Evolutionary conservation across 1,140 invertebrate species (phyloP), one percentile per base, ranked within the genome.

Genomic region (Aphelinus atriplicis): DNA sequence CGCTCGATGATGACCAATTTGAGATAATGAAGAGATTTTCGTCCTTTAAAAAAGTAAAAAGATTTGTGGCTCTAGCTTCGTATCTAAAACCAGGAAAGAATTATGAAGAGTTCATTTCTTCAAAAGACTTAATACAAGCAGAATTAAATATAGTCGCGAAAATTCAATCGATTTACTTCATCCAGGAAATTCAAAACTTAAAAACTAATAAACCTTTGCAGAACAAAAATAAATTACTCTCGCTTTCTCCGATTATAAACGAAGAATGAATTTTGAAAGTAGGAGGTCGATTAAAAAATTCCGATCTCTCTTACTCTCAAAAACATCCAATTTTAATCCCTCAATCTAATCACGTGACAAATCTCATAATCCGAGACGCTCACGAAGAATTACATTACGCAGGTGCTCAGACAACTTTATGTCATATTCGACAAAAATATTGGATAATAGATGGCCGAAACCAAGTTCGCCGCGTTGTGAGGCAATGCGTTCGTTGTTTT

Each of bases 311-410:
- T 3, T 72, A 81, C 70, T 72, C 80, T 45, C 66, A 76, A 55
- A 83, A 82, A 65, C 80, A 85, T 78, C 85, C 85, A 2, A 82
- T 86, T 10, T 62, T 88, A 51, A 73, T 88, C 45, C 82, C 82
- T 6, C 47, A 10, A 7, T 72, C 75, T 10, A 56, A 79, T 77
- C 64, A 76, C 42, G 71, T 81, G 2, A 77, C 78, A 0, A 71
- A 72, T 9, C 67, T 81, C 57, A 73, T 79, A 26, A 76, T 79
- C 5, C 6, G 46, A 0, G 42, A 73, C 1, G 7, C 26, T 43
- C 78, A 79, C 70, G 0, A 53, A 3, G 66, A 71, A 10, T 66
- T 78, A 50, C 64, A 83, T 5, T 86, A 89, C 79, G 78, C 78
- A 9, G 85, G 84, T 9, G 81, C 83, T 46, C 75, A 73, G 63